phyloP scores from a whole-genome alignment of 2,797 vertebrate species.

The Epinephelus awoara region DNA sequence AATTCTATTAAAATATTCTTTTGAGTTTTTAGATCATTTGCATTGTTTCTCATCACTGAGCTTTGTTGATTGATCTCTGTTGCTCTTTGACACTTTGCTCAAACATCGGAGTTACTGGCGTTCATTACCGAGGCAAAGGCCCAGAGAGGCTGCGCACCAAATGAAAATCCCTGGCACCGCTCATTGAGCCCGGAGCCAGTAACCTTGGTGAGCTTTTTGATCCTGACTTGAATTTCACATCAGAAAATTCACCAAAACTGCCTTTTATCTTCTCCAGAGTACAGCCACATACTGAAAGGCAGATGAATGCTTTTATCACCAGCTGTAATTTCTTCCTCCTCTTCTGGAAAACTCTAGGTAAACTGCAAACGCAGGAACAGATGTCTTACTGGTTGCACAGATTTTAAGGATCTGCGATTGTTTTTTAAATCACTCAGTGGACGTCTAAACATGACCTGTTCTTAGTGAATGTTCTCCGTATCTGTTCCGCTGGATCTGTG shows the following conservation, averaged over 20 bases:
- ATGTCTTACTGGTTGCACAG: conserved; percentile 28
- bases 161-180: conserved; percentile 60
- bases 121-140: conserved; percentile 23
- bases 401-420: conserved; percentile 35
- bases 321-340: conserved; percentile 42
- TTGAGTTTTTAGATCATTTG: conserved; percentile 6
- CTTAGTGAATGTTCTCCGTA: not conserved
- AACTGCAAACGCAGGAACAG: conserved; percentile 32
- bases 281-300: conserved; percentile 54
- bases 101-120: conserved; percentile 24
- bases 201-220: conserved; percentile 64
- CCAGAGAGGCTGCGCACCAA: conserved; percentile 32
- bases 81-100: conserved; percentile 33
- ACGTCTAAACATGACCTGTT: not conserved
- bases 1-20: not conserved
- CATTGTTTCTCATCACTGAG: not conserved
- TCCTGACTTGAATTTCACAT: conserved; percentile 69
- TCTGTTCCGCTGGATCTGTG: not conserved
- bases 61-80: conserved; percentile 3
- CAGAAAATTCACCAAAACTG: conserved; percentile 68
- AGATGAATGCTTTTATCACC: conserved; percentile 62
- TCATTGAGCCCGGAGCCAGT: conserved; percentile 48
- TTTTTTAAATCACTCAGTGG: conserved; percentile 17
- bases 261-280: conserved; percentile 64
- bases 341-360: conserved; percentile 32